Evolutionary conservation across 2,797 vertebrate genomes (phyloP).

Genomic region (Pristis pectinata): DNA sequence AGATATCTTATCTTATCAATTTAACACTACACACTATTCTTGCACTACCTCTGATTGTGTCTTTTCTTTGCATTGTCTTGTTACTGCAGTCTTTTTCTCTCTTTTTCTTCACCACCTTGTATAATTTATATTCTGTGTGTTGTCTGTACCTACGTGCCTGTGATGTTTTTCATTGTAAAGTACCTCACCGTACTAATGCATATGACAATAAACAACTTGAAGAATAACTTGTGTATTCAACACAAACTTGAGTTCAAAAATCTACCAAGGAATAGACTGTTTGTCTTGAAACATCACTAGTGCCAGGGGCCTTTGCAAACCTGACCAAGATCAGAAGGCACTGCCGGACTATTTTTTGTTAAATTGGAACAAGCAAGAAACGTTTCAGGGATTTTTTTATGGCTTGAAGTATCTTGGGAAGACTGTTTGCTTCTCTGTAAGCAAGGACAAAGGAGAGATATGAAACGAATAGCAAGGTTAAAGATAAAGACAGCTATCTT

Average conservation of each 20-base stretch:
- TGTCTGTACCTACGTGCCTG: too few species aligned
- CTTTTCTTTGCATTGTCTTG: too few species aligned
- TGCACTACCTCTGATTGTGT: too few species aligned
- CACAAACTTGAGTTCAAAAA: not conserved
- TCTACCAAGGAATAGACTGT: not conserved
- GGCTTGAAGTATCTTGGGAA: not conserved
- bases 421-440: not conserved
- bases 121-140: too few species aligned
- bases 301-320: not conserved
- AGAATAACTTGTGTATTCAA: not conserved
- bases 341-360: not conserved
- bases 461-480: not conserved
- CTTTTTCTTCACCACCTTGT: too few species aligned
- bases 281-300: not conserved
- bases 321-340: not conserved
- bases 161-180: too few species aligned
- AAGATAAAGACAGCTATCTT: not conserved
- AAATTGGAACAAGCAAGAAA: not conserved
- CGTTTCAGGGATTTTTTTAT: not conserved
- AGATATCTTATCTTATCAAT: too few species aligned
- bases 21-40: too few species aligned
- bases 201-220: too few species aligned
- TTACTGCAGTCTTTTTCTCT: too few species aligned
- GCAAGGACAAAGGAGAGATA: not conserved
- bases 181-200: too few species aligned